Evolutionary conservation across 2,113 vertebrate species (phyloP).

Genomic region (Peucedramus taeniatus): DNA sequence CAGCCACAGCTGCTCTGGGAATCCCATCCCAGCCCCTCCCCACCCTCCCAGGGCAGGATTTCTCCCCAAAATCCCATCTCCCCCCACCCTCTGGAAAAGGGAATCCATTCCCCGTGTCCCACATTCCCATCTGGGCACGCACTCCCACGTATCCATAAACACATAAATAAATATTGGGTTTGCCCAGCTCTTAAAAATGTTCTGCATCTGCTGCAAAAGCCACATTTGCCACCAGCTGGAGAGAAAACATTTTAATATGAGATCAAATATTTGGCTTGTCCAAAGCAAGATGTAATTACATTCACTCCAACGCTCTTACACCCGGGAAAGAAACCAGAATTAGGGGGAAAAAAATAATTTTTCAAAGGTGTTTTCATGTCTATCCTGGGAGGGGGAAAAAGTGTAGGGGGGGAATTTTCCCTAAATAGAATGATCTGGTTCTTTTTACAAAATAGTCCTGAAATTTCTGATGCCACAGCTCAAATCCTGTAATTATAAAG

Average conservation of each 20-base stretch:
- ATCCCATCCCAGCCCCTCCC: background rate
- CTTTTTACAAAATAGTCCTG: conserved; percentile 46
- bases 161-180: background rate
- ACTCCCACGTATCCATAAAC: background rate
- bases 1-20: background rate
- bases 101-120: background rate
- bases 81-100: background rate
- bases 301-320: conserved; percentile 18
- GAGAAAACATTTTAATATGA: conserved; percentile 58
- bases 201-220: conserved; percentile 34
- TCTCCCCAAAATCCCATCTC: background rate
- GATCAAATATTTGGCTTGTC: conserved; percentile 65
- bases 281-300: conserved; percentile 67
- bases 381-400: conserved; percentile 27
- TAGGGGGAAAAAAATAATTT: conserved; percentile 45
- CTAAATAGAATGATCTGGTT: conserved; percentile 69
- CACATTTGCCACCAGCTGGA: conserved; percentile 34
- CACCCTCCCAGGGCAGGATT: background rate
- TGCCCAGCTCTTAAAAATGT: conserved; percentile 7
- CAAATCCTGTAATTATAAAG: conserved; percentile 73
- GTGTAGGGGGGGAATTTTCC: background rate
- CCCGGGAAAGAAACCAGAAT: conserved; percentile 47
- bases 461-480: conserved; percentile 62
- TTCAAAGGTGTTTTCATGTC: conserved; percentile 67
- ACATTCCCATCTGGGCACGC: background rate